A percentile compares a stretch with the other conserved stretches of the same genome.
phyloP scores from a whole-genome alignment of 1,140 invertebrate genomes.

The Copidosoma floridanum region DNA sequence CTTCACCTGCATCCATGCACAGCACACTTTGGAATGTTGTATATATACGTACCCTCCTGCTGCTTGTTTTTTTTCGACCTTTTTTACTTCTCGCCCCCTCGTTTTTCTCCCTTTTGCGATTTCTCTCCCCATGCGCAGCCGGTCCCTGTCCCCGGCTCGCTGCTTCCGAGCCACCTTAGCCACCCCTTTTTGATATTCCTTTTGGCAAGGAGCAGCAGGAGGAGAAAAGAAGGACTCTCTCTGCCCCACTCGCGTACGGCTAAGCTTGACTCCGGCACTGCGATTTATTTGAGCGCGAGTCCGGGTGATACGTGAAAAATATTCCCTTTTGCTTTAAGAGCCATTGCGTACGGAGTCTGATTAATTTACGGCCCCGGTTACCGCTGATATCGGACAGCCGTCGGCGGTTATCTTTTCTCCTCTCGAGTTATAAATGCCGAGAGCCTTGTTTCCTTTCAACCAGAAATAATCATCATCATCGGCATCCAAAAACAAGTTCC shows the following conservation, averaged over 20 bases:
- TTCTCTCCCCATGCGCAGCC: slow-evolving; percentile 30
- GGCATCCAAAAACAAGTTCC: too few species aligned
- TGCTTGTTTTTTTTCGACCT: too few species aligned
- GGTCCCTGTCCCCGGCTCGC: neutral
- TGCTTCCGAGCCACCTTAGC: neutral
- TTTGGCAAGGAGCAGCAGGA: neutral
- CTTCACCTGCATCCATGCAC: slow-evolving; percentile 21
- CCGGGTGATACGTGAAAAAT: slow-evolving; percentile 16
- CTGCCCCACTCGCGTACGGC: neutral
- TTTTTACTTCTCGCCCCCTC: slow-evolving; percentile 30
- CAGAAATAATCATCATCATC: too few species aligned
- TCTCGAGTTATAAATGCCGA: too few species aligned
- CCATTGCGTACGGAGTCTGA: neutral
- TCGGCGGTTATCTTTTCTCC: too few species aligned
- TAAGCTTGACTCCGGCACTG: neutral
- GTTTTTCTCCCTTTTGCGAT: slow-evolving; percentile 33
- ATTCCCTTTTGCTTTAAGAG: slow-evolving; percentile 10
- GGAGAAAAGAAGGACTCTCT: neutral
- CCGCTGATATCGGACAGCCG: slow-evolving; percentile 6
- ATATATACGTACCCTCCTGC: slow-evolving; percentile 9
- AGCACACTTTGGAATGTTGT: slow-evolving; percentile 27
- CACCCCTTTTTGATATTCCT: neutral
- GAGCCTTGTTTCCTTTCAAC: too few species aligned
- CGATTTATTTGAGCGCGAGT: neutral
- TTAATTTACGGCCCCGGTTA: slow-evolving; percentile 9